These are phyloP conservation scores for Andrena flavipes DNA, from an alignment of 2,888 invertebrate species.

Conservation along the genomic window DNA sequence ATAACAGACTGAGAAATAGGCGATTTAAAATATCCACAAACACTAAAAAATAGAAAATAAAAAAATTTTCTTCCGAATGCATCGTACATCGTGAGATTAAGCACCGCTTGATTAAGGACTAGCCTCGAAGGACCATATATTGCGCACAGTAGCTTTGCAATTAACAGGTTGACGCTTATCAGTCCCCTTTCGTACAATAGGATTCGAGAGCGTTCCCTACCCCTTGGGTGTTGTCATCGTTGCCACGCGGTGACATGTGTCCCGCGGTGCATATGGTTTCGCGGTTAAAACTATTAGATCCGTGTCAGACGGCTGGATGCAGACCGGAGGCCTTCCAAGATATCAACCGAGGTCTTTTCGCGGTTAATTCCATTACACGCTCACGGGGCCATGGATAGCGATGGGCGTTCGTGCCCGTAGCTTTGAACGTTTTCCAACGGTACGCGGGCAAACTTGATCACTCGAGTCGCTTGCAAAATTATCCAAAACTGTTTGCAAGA, in stretches of 20 bases:
- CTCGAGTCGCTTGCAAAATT: too few species aligned
- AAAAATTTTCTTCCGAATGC: too few species aligned
- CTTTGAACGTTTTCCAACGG: background rate
- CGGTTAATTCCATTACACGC: slow-evolving; percentile 67
- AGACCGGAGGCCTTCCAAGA: slow-evolving; percentile 63
- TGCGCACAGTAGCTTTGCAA: slow-evolving; percentile 23
- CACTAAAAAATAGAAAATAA: too few species aligned
- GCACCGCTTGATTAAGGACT: too few species aligned
- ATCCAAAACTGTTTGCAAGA: too few species aligned
- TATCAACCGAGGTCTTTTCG: slow-evolving; percentile 58
- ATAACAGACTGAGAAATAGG: too few species aligned
- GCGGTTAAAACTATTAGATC: slow-evolving; percentile 75
- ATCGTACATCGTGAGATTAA: too few species aligned
- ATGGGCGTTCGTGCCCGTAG: background rate
- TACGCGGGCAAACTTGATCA: background rate
- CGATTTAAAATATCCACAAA: too few species aligned
- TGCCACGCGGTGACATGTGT: slow-evolving; percentile 29
- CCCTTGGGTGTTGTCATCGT: slow-evolving; percentile 3
- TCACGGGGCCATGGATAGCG: background rate
- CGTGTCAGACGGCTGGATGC: slow-evolving; percentile 55
- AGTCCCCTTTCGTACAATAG: slow-evolving; percentile 35
- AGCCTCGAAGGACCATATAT: background rate
- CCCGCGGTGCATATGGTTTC: slow-evolving; percentile 69
- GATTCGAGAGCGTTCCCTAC: slow-evolving; percentile 27
- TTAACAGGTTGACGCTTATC: slow-evolving; percentile 10